Base-by-base conservation (phyloP, 2,113 vertebrate species). In the Colistium nudipinnis region DNA sequence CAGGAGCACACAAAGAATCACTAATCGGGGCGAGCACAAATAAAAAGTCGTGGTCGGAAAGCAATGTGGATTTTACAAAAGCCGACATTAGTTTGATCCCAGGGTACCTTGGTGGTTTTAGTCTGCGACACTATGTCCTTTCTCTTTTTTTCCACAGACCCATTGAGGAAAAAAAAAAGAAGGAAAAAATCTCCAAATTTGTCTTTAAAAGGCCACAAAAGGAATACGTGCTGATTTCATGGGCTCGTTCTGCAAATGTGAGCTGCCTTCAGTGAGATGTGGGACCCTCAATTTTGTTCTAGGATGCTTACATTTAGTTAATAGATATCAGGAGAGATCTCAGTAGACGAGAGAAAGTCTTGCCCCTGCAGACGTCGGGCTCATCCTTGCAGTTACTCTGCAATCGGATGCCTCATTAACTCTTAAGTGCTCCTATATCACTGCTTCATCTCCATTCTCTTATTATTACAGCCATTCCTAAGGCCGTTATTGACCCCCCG, bases 401-500 rank as follows among this genome's bases (percentile, higher is more conserved):
- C 48, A 80, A 70, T 81, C 76, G 54, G 51, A 25, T 7, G 61
- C 62, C 73, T 84, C 76, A 75, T 88, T 84, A 81, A 65, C 27
- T 76, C 41, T 51, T 36, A 67, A 88, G 54, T 70, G 60, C 65
- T 80, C 43, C 62, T 79, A 76, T 87, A 73, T 82, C 70, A 70
- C 22, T 67, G 35, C 75, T 74, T 47, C 44, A 51, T 82, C 70
- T 67, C 49, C 73, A 68, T 84, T 74, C 51, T 84, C 45, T 67
- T 74, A 47, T 87, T 54, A 74, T 67, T 84, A 51, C 82, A 94
- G 93, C 93, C 82, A 94, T 95, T 85, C 93, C 94, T 44, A 93
- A 90, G 83, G 93, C 95, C 77, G 86, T 82, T 77, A 93, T 95
- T 78, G 94, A 95, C 38, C 93, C 94, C 41, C 91, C 89, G 55